Conservation (phyloP, 2,888 invertebrate species). For the Metacarcinus magister region DNA sequence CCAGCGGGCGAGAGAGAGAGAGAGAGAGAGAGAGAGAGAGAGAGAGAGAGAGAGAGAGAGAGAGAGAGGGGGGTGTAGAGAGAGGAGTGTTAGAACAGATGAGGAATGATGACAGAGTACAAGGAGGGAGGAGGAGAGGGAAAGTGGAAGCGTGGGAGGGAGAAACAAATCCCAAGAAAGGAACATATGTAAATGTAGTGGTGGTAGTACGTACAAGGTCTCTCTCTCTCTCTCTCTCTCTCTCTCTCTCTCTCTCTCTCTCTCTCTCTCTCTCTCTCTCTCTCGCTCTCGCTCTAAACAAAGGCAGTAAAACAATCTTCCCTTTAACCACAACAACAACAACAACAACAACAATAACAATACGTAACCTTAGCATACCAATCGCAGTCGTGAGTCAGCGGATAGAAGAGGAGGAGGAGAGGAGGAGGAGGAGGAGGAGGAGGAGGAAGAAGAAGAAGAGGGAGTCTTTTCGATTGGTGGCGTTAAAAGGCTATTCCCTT, state of each 20-base stretch:
- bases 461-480: not conserved
- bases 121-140: conserved; percentile 43
- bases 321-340: not conserved
- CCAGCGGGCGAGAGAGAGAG: not conserved
- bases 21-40: conserved; percentile 32
- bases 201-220: conserved; percentile 12
- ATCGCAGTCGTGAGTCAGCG: not conserved
- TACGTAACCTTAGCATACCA: not conserved
- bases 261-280: conserved; percentile 48
- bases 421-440: not conserved
- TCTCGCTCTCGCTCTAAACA: not conserved
- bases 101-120: conserved; percentile 29
- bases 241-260: conserved; percentile 48
- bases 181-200: not conserved
- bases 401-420: not conserved
- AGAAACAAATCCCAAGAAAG: not conserved
- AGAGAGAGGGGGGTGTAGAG: not conserved
- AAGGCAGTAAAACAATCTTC: not conserved
- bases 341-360: not conserved
- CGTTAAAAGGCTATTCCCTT: not conserved
- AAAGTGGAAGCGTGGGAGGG: conserved; percentile 21
- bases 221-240: conserved; percentile 46
- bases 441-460: not conserved
- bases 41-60: conserved; percentile 3
- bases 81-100: not conserved